Conservation (phyloP, 2,888 invertebrate genomes). For the Autographa gamma region DNA sequence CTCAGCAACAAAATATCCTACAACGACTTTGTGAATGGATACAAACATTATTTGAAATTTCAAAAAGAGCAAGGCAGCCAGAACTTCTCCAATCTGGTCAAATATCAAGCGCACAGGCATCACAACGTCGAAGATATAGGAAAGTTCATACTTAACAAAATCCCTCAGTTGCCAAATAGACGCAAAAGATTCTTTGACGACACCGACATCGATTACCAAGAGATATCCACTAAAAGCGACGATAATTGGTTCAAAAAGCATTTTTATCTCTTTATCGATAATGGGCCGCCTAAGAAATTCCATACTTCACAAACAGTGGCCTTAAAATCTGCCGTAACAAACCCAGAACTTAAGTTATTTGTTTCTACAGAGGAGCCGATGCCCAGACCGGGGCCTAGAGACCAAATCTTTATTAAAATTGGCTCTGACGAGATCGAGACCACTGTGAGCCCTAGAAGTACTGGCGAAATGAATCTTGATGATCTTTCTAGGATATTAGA, state of each 20-base stretch:
- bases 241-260: slow-evolving; percentile 82
- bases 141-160: slow-evolving; percentile 79
- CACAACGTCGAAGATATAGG: slow-evolving; percentile 83
- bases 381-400: not conserved
- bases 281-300: slow-evolving; percentile 72
- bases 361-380: not conserved
- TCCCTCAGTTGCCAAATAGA: slow-evolving; percentile 69
- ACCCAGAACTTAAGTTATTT: slow-evolving; percentile 13
- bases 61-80: slow-evolving; percentile 71
- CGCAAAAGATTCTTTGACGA: slow-evolving; percentile 69
- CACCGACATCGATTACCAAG: slow-evolving; percentile 73
- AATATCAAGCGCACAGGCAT: slow-evolving; percentile 82
- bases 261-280: slow-evolving; percentile 76
- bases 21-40: slow-evolving; percentile 80
- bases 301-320: slow-evolving; percentile 74
- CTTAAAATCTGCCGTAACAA: slow-evolving; percentile 64
- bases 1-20: slow-evolving; percentile 75
- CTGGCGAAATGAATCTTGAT: slow-evolving; percentile 24
- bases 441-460: not conserved
- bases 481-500: slow-evolving; percentile 36
- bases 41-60: slow-evolving; percentile 79
- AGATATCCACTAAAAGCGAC: slow-evolving; percentile 76
- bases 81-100: slow-evolving; percentile 76
- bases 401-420: slow-evolving; percentile 13
- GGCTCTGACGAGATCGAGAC: not conserved